Conservation (phyloP, 2,888 invertebrate genomes). For the Agrilus cyanescens region DNA sequence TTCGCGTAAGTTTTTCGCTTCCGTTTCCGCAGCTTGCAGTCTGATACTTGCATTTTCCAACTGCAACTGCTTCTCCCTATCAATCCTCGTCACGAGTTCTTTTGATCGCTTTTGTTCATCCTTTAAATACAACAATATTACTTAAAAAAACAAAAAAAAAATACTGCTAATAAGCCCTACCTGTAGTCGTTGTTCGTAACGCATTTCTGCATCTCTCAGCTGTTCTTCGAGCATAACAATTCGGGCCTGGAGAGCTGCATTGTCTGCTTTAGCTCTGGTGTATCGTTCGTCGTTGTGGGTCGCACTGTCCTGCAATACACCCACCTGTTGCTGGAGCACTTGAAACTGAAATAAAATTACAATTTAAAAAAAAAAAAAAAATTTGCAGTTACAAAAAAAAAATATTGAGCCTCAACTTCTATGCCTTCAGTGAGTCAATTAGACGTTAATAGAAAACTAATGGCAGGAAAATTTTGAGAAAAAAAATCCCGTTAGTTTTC, state of each 20-base stretch:
- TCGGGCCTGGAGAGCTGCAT: conserved; percentile 80
- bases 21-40: conserved; percentile 55
- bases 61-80: conserved; percentile 71
- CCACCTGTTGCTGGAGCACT: conserved; percentile 85
- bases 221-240: conserved; percentile 89
- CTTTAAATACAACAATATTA: conserved; percentile 32
- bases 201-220: conserved; percentile 54
- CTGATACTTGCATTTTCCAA: conserved; percentile 65
- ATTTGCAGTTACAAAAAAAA: too few relatives aligned
- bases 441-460: too few relatives aligned
- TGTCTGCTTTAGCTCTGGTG: conserved; percentile 81
- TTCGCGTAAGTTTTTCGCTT: conserved; percentile 50
- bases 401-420: too few relatives aligned
- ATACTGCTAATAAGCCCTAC: conserved; percentile 21
- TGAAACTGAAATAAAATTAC: conserved; percentile 57
- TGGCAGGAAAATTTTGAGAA: too few relatives aligned
- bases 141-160: neutral
- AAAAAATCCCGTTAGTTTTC: too few relatives aligned
- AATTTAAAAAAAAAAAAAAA: too few relatives aligned
- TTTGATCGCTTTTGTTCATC: conserved; percentile 79
- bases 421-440: too few relatives aligned
- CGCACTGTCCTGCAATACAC: conserved; percentile 78
- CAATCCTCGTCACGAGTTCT: conserved; percentile 70
- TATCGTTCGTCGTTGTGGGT: conserved; percentile 80
- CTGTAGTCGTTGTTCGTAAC: conserved; percentile 40